Conservation (phyloP, 1,140 invertebrate species). For the Dendroctonus ponderosae region DNA sequence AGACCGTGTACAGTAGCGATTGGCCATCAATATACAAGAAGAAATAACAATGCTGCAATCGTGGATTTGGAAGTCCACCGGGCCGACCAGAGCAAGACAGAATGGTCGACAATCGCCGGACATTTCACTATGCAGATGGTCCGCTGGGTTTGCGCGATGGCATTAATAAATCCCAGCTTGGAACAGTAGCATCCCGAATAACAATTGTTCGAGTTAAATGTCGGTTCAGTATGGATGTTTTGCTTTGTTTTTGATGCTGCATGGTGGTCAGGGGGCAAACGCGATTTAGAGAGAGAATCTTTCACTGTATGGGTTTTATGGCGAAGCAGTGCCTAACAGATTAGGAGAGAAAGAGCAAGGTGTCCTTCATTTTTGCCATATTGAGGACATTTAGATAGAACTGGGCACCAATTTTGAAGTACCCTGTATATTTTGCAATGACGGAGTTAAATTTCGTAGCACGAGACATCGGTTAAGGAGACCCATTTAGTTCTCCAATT, state of each 20-base stretch:
- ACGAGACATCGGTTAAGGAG: no score
- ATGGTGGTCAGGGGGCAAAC: slow-evolving; percentile 13
- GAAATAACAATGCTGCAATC: slow-evolving; percentile 47
- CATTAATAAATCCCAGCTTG: slow-evolving; percentile 45
- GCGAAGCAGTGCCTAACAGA: no score
- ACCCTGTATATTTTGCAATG: no score
- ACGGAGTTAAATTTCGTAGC: no score
- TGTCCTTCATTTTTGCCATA: no score
- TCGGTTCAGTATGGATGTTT: slow-evolving; percentile 47
- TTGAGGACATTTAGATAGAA: no score
- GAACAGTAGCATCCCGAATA: slow-evolving; percentile 45
- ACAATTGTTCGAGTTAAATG: slow-evolving; percentile 49
- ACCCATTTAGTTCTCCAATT: no score
- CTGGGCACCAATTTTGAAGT: no score
- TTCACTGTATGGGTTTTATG: no score
- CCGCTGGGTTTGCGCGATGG: slow-evolving; percentile 37
- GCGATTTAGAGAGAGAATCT: background rate
- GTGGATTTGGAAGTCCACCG: slow-evolving; percentile 40
- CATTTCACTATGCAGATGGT: slow-evolving; percentile 18
- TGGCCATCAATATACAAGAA: slow-evolving; percentile 48
- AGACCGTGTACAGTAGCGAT: slow-evolving; percentile 43
- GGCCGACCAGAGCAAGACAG: slow-evolving; percentile 29
- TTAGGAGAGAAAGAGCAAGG: no score
- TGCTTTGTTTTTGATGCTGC: slow-evolving; percentile 34
- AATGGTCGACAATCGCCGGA: slow-evolving; percentile 36